These are phyloP conservation scores for Agonopterix heracliana DNA, from an alignment of 2,888 invertebrate genomes.

Conservation along the genomic window DNA sequence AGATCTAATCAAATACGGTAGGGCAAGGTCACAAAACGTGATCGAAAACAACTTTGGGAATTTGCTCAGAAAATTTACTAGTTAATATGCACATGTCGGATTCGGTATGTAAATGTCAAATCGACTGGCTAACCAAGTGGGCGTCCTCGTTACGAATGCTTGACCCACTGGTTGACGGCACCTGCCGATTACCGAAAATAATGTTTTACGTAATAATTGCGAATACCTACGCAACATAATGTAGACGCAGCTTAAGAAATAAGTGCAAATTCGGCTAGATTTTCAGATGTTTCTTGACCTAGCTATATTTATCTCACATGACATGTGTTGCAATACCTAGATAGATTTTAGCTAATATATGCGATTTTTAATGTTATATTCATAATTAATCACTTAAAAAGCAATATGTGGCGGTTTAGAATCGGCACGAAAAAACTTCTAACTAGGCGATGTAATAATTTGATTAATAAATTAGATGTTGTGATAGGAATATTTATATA, in stretches of 20 bases:
- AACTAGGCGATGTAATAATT: no score
- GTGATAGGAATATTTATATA: no score
- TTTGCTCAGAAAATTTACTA: slow-evolving; percentile 5
- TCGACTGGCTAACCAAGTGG: slow-evolving; percentile 20
- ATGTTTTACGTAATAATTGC: slow-evolving; percentile 19
- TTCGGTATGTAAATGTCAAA: slow-evolving; percentile 31
- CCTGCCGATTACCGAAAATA: slow-evolving; percentile 18
- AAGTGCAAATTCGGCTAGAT: slow-evolving; percentile 2
- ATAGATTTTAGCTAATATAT: no score
- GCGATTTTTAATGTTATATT: no score
- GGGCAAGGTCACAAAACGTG: slow-evolving; percentile 17
- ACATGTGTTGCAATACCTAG: no score
- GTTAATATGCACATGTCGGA: slow-evolving; percentile 17
- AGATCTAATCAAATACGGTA: neutral
- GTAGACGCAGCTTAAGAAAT: slow-evolving; percentile 1
- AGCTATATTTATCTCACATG: slow-evolving; percentile 6
- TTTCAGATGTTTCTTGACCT: neutral
- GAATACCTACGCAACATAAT: neutral
- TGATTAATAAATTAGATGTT: no score
- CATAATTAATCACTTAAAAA: no score
- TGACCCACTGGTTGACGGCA: slow-evolving; percentile 23
- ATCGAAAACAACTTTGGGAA: slow-evolving; percentile 12
- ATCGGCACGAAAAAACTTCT: no score
- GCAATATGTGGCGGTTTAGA: no score
- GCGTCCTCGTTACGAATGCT: slow-evolving; percentile 38